These are phyloP conservation scores for Ariopsis seemanni DNA, from an alignment of 2,113 vertebrate genomes.

Conservation along the genomic window DNA sequence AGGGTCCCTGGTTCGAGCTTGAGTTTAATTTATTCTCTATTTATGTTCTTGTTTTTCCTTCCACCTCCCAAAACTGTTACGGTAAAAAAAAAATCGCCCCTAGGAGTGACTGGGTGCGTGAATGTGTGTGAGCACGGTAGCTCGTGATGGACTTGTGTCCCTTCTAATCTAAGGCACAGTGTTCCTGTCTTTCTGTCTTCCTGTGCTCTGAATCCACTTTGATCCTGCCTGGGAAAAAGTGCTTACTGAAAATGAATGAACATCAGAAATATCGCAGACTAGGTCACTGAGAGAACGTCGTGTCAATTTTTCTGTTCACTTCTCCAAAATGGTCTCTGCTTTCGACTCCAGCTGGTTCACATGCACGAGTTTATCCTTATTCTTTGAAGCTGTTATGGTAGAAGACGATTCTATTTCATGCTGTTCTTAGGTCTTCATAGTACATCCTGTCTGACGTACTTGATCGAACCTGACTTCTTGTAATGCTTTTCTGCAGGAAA, in stretches of 20 bases:
- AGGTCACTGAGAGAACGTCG: background rate
- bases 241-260: background rate
- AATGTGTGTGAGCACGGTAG: background rate
- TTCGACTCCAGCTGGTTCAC: background rate
- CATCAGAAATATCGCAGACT: background rate
- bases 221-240: background rate
- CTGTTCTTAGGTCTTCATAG: background rate
- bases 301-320: background rate
- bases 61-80: background rate
- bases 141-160: background rate
- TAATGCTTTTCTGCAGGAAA: conserved; percentile 15
- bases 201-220: background rate
- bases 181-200: background rate
- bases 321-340: background rate
- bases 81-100: background rate
- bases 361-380: background rate
- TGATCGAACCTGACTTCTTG: background rate
- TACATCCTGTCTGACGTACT: background rate
- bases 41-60: background rate
- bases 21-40: no score
- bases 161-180: background rate
- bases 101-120: background rate
- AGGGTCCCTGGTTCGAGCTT: no score
- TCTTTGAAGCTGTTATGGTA: background rate
- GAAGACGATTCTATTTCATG: background rate